phyloP scores from a whole-genome alignment of 2,797 vertebrate species.

The Phalanger gymnotis region DNA sequence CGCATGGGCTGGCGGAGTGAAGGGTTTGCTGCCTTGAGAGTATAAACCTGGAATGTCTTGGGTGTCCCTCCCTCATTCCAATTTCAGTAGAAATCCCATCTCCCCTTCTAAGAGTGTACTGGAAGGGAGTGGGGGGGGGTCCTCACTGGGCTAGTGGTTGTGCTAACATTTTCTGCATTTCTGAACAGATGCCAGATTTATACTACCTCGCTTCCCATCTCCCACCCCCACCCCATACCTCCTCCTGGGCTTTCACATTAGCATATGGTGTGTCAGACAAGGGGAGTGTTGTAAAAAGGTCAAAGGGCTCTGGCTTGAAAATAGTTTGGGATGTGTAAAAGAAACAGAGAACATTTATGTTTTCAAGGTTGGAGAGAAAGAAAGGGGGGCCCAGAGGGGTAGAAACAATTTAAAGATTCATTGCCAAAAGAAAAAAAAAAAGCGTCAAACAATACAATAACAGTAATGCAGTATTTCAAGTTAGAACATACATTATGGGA shows the following conservation, averaged over 20 bases:
- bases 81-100: conserved; percentile 42
- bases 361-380: conserved; percentile 35
- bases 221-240: conserved; percentile 49
- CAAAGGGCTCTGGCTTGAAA: conserved; percentile 62
- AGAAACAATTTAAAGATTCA: conserved; percentile 59
- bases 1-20: background rate
- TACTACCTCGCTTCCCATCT: conserved; percentile 43
- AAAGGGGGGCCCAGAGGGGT: conserved; percentile 12
- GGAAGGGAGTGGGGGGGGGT: conserved; percentile 54
- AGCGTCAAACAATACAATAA: conserved; percentile 31
- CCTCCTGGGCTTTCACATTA: conserved; percentile 40
- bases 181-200: conserved; percentile 74
- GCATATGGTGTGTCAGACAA: conserved; percentile 64
- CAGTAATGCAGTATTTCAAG: conserved; percentile 14
- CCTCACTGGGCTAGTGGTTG: conserved; percentile 73
- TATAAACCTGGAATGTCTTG: background rate
- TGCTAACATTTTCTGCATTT: conserved; percentile 78
- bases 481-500: conserved; percentile 60
- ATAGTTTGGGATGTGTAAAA: conserved; percentile 41
- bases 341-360: background rate
- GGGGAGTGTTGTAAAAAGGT: conserved; percentile 60
- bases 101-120: conserved; percentile 63
- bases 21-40: conserved; percentile 1
- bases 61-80: conserved; percentile 48
- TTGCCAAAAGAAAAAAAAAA: conserved; percentile 4